Percentiles rank a stretch among this genome's conserved stretches.
Conservation (phyloP, 64 coral and sea anemone genomes). For the Actinia tenebrosa region DNA sequence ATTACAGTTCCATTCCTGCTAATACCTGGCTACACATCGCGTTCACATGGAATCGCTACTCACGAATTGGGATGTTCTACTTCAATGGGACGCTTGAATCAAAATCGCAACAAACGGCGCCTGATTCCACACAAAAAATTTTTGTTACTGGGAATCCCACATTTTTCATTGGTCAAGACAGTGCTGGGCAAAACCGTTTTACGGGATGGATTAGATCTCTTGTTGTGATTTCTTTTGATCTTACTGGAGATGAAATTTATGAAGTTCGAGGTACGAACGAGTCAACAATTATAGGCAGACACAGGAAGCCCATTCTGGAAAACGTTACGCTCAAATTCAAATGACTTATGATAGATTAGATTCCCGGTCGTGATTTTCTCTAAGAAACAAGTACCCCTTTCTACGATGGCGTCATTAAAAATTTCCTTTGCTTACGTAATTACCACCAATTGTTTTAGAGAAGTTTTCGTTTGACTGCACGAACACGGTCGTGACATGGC, state of each 20-base stretch:
- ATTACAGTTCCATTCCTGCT: not conserved
- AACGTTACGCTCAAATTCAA: no score
- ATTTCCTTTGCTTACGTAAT: no score
- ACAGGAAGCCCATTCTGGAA: no score
- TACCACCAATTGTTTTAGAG: no score
- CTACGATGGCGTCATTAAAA: no score
- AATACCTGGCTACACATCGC: not conserved
- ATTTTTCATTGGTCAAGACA: not conserved
- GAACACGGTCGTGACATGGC: no score
- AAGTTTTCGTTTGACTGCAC: no score
- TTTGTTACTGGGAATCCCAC: not conserved
- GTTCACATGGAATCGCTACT: not conserved
- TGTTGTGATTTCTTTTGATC: not conserved
- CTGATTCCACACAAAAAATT: not conserved
- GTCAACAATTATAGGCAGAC: no score
- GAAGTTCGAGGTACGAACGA: not conserved
- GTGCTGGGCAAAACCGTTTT: not conserved
- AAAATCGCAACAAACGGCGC: not conserved
- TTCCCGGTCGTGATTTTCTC: not conserved
- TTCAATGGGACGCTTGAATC: not conserved
- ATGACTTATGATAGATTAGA: no score
- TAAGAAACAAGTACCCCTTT: no score
- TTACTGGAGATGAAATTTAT: not conserved
- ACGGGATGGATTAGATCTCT: not conserved
- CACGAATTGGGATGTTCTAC: not conserved